Evolutionary conservation across 2,797 vertebrate genomes (phyloP).

Genomic region (Darevskia nairensis): DNA sequence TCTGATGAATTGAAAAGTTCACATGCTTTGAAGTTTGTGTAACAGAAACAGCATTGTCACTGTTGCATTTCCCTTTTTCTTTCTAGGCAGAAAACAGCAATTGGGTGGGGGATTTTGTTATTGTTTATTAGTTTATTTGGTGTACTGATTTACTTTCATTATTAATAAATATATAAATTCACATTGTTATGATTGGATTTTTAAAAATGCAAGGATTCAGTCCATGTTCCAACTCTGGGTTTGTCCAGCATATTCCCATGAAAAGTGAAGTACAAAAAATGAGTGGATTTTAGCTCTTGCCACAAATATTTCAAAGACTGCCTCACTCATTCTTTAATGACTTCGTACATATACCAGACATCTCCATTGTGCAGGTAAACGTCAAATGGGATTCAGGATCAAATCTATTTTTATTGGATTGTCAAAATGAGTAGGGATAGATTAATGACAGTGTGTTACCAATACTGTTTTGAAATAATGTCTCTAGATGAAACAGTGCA

Average conservation of each 20-base stretch:
- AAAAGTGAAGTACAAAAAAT: neutral
- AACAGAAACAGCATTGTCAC: neutral
- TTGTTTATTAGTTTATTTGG: neutral
- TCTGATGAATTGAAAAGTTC: neutral
- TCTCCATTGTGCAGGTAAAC: conserved; percentile 34
- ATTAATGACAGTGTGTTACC: neutral
- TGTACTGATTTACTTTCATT: neutral
- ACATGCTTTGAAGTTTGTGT: neutral
- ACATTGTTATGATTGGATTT: conserved; percentile 32
- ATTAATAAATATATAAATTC: neutral
- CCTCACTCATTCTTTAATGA: neutral
- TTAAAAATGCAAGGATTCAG: conserved; percentile 28
- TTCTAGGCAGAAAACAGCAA: neutral
- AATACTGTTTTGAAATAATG: conserved; percentile 26
- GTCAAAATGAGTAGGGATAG: conserved; percentile 23
- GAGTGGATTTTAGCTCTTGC: neutral
- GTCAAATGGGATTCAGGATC: conserved; percentile 32
- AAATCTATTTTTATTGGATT: conserved; percentile 31
- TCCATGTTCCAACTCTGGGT: neutral
- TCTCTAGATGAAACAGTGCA: conserved; percentile 9
- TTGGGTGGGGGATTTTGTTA: neutral
- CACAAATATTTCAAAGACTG: conserved; percentile 8
- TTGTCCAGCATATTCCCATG: neutral
- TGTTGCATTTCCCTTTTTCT: neutral
- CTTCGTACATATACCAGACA: conserved; percentile 20